Evolutionary conservation across 2,797 vertebrate species (phyloP).

Genomic region (Rhinogobio ventralis): DNA sequence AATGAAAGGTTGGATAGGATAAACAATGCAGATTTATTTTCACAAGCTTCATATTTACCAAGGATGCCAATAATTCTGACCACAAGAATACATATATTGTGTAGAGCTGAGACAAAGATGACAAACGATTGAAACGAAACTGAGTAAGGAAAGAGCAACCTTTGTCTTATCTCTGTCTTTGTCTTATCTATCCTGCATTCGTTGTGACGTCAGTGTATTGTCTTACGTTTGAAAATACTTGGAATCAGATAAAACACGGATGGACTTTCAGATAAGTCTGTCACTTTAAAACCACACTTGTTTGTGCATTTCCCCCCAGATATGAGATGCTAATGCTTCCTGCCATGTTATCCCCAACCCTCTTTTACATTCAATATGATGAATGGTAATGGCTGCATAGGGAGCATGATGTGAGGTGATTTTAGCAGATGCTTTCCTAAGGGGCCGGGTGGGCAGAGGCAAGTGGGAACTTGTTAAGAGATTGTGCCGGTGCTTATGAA

Average conservation of each 20-base stretch:
- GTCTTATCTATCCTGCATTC: background rate
- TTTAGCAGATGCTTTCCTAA: slow-evolving; percentile 17
- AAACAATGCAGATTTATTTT: too few species aligned
- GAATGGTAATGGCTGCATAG: slow-evolving; percentile 17
- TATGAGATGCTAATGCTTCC: background rate
- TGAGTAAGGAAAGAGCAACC: background rate
- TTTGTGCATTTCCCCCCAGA: background rate
- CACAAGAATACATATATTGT: too few species aligned
- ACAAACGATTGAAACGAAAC: background rate
- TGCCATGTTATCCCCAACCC: background rate
- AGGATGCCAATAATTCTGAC: background rate
- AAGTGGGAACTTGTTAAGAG: slow-evolving; percentile 53
- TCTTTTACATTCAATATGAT: slow-evolving; percentile 37
- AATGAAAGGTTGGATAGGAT: too few species aligned
- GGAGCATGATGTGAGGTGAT: slow-evolving; percentile 7
- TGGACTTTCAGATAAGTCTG: slow-evolving; percentile 20
- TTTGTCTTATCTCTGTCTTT: slow-evolving; percentile 1
- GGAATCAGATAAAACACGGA: slow-evolving; percentile 1
- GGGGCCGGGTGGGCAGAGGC: slow-evolving; percentile 23
- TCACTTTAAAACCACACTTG: background rate
- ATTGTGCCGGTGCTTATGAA: slow-evolving; percentile 49
- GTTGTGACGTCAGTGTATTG: background rate
- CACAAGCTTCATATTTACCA: background rate
- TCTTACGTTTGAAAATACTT: background rate
- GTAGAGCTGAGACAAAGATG: background rate